phyloP scores from a whole-genome alignment of 2,888 invertebrate species.

The Nemotelus nigrinus region DNA sequence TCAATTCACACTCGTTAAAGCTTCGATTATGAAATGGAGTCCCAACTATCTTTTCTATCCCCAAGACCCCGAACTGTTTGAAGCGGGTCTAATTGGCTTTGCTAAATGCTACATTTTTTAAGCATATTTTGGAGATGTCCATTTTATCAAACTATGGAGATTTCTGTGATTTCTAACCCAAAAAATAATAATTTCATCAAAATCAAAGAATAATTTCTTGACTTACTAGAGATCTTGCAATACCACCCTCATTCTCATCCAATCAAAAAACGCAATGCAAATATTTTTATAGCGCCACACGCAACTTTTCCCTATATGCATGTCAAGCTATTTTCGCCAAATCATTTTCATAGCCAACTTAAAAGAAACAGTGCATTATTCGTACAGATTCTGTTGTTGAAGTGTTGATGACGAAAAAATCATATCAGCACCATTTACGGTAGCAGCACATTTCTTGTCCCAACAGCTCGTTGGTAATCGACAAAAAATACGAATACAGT shows the following conservation, averaged over 20 bases:
- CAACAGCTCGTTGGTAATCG: neutral
- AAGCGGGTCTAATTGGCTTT: no score
- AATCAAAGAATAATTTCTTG: no score
- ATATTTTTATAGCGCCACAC: conserved; percentile 33
- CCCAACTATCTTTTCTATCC: no score
- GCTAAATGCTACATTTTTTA: no score
- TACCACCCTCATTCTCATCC: conserved; percentile 18
- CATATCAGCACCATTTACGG: conserved; percentile 41
- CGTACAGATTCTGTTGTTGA: neutral
- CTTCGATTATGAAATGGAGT: no score
- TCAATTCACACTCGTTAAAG: no score
- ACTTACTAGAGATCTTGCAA: conserved; percentile 1
- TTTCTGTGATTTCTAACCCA: no score
- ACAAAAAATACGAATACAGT: neutral
- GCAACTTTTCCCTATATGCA: conserved; percentile 25
- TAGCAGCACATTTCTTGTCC: conserved; percentile 24
- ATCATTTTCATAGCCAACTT: neutral
- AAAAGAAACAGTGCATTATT: no score
- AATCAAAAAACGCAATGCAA: neutral
- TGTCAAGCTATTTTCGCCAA: neutral
- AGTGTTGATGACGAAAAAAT: conserved; percentile 30
- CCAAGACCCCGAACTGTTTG: no score
- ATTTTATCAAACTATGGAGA: no score
- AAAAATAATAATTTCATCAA: no score
- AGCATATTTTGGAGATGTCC: no score